Conservation (phyloP, 2,797 vertebrate genomes). For the Tympanoctomys barrerae region DNA sequence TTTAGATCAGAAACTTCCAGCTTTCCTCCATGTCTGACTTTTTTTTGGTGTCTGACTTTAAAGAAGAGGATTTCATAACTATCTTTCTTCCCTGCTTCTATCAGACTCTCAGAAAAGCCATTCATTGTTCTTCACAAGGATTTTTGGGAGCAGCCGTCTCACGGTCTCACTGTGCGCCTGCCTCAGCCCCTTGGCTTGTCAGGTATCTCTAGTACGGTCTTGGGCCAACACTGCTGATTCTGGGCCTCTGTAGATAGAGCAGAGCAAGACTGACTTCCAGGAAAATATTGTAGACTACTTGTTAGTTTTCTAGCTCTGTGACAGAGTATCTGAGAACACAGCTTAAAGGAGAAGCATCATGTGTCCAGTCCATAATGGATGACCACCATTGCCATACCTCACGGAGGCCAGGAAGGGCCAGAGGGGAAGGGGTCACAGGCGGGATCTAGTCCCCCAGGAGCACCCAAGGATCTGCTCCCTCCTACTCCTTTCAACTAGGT, state of each 20-base stretch:
- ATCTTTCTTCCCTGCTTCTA: background rate
- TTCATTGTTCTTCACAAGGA: background rate
- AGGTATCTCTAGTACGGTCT: rapidly evolving
- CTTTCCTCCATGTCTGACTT: background rate
- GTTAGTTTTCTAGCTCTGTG: background rate
- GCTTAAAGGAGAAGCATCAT: background rate
- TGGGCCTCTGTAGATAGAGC: background rate
- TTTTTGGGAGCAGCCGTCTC: background rate
- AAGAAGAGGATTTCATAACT: background rate
- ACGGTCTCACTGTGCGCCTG: background rate
- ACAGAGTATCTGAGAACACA: too few relatives aligned
- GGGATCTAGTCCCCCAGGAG: too few relatives aligned
- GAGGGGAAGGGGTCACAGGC: background rate
- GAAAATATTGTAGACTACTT: background rate
- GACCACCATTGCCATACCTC: too few relatives aligned
- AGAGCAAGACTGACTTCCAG: background rate
- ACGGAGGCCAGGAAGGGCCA: background rate
- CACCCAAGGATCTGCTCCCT: background rate
- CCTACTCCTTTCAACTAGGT: background rate
- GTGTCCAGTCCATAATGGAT: background rate
- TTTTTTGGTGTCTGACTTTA: background rate
- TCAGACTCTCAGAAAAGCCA: background rate
- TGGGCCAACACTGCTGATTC: background rate
- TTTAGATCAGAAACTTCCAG: background rate
- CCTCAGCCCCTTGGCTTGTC: background rate